Percentiles rank a stretch among this genome's conserved stretches.
phyloP scores from a whole-genome alignment of 2,888 invertebrate species.

The Calameuta pallipes region DNA sequence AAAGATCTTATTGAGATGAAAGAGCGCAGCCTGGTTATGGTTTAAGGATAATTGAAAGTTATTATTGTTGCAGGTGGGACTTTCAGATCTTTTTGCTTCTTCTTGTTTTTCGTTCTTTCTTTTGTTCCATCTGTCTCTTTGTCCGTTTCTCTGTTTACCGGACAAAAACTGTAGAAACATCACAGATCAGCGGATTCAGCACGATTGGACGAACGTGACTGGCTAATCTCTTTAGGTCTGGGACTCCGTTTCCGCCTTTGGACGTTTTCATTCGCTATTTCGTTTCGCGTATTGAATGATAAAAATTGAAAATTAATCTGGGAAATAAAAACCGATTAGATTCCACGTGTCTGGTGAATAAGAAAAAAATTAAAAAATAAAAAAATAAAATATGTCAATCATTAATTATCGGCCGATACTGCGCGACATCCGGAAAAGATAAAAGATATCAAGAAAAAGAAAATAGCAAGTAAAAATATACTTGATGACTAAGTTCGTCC shows the following conservation, averaged over 20 bases:
- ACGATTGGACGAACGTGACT: background rate
- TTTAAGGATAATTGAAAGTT: slow-evolving; percentile 49
- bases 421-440: too few relatives aligned
- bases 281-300: background rate
- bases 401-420: background rate
- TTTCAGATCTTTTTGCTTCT: background rate
- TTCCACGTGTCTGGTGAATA: too few relatives aligned
- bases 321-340: too few relatives aligned
- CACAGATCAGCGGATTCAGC: background rate
- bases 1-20: slow-evolving; percentile 48
- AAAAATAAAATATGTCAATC: background rate
- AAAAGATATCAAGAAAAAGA: too few relatives aligned
- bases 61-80: slow-evolving; percentile 30
- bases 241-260: background rate
- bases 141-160: background rate
- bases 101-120: background rate
- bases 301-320: background rate
- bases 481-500: background rate
- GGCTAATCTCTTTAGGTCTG: background rate
- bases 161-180: background rate
- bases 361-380: too few relatives aligned
- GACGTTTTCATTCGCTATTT: background rate
- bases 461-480: background rate
- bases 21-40: slow-evolving; percentile 32
- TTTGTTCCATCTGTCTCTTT: background rate